Evolutionary conservation across 2,797 vertebrate species (phyloP).

Genomic region (Eulemur mongoz): DNA sequence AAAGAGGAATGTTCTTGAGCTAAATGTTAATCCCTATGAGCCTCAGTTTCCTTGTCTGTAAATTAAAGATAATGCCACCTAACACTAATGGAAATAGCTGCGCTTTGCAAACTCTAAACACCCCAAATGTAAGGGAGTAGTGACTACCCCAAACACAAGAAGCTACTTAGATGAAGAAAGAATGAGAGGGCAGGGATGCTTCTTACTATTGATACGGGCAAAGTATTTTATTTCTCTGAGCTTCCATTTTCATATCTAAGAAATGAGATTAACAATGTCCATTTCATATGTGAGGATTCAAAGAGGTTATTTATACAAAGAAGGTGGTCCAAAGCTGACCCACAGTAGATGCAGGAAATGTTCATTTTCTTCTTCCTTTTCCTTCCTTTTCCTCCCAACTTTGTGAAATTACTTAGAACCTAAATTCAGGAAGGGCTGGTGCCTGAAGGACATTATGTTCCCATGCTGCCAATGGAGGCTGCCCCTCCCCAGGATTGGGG

Average conservation of each 20-base stretch:
- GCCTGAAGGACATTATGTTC: neutral
- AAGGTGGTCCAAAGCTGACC: neutral
- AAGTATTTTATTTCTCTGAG: neutral
- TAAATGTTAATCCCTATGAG: neutral
- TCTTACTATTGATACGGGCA: neutral
- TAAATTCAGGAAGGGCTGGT: neutral
- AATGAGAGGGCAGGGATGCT: neutral
- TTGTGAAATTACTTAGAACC: slow-evolving; percentile 18
- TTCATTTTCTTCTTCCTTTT: neutral
- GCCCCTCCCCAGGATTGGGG: neutral
- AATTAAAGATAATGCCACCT: neutral
- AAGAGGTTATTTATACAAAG: slow-evolving; percentile 5
- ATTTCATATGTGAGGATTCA: neutral
- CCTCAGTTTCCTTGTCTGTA: neutral
- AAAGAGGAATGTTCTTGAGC: neutral
- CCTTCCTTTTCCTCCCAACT: neutral
- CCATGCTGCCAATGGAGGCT: neutral
- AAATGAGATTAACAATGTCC: neutral
- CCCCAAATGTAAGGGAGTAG: neutral
- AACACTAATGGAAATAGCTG: neutral
- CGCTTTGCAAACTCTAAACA: neutral
- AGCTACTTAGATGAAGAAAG: neutral
- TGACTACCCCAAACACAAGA: neutral
- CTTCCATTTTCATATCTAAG: neutral
- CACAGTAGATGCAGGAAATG: neutral